Conservation (phyloP, 2,113 vertebrate genomes). For the Willisornis vidua region DNA sequence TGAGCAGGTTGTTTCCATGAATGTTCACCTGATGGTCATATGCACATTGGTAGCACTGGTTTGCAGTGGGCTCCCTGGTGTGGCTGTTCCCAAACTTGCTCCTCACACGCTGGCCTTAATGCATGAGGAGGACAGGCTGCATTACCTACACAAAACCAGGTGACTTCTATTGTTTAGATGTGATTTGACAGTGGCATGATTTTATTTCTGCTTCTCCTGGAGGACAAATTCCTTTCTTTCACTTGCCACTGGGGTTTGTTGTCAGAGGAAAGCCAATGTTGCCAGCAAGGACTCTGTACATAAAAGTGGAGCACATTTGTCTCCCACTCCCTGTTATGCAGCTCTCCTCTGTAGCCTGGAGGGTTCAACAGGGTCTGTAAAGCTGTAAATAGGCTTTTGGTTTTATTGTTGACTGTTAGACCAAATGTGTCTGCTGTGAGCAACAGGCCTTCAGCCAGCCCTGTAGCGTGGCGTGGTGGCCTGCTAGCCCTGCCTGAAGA, state of each 20-base stretch:
- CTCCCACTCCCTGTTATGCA: background rate
- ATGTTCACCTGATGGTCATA: background rate
- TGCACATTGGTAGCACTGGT: background rate
- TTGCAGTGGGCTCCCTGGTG: background rate
- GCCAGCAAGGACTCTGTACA: background rate
- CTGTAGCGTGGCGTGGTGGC: fast-evolving
- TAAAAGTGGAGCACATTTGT: background rate
- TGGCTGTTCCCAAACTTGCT: background rate
- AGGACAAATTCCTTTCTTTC: background rate
- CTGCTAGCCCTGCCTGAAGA: background rate
- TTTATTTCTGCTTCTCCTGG: background rate
- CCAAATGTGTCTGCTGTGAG: background rate
- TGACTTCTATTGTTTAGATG: background rate
- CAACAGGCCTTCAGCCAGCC: background rate
- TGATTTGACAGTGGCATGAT: background rate
- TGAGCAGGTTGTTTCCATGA: background rate
- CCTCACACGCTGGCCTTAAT: background rate
- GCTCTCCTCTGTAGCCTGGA: background rate
- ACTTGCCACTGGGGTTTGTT: background rate
- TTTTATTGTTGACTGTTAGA: constrained; percentile 18
- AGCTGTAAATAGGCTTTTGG: constrained; percentile 23
- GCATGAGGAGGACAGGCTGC: background rate
- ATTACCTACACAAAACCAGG: background rate
- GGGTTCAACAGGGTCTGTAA: background rate
- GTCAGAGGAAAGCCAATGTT: background rate